Evolutionary conservation across 2,888 invertebrate genomes (phyloP), one percentile per base, ranked within the genome.

Genomic region (Xestia c-nigrum): DNA sequence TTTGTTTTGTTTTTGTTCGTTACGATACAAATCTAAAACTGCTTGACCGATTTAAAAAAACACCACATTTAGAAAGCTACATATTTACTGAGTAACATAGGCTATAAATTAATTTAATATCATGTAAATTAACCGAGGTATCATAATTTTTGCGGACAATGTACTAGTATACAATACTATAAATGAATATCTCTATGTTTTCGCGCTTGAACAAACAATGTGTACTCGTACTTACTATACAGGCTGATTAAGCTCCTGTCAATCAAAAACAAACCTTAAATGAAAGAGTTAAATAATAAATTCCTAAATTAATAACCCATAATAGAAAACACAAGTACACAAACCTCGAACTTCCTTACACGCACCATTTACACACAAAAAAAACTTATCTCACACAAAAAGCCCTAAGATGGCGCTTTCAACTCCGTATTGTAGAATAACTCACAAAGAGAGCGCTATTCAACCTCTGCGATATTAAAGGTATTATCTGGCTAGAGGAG

Each of bases 401-500:
- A 87, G 75, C 88, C 66, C 74, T 86, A 89, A 89, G 76, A 85
- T 80, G 81, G 76, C 80, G 89, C 85, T 88, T 88, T 83, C 79
- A 83, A 87, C 82, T 86, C 76, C 76, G 78, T 78, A 84, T 80
- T 81, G 88, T 78, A 77, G 78, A 86, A 70, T 83, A 76, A 57
- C 75, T 79, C 87, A 87, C 88, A 85, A 88, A 85, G 87, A 84
- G 81, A 74, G 78, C 75, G 79, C 75, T 75, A 84, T 89, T 85
- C 83, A 85, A 82, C 89, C 85, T 82, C 73, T 74, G 78, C 80
- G 81, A 88, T 88, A 88, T 88, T 88, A 88, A 88, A 88, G 88
- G 89, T 85, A 89, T 88, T 88, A 89, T 89, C 88, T 88, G 87
- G 78, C 73, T 83, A 80, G 84, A 86, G 84, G 83, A 88, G 91